Base-by-base conservation (phyloP, 2,113 vertebrate species). In the Sinocyclocheilus anshuiensis region DNA sequence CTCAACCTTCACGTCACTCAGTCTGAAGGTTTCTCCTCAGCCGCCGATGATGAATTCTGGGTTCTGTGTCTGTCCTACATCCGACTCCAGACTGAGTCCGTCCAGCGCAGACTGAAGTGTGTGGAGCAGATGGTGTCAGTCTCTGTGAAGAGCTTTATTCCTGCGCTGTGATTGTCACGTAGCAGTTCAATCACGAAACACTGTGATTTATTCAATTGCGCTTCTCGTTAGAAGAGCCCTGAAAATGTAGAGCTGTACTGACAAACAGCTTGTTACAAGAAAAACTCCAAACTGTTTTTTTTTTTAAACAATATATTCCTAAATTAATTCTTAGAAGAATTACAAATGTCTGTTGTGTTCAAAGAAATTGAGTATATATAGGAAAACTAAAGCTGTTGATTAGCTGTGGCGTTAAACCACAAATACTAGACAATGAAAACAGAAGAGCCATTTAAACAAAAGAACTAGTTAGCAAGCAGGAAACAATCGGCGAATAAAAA, bases 111-210 rank as follows among this genome's bases (percentile, higher is more conserved):
- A 76, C n/a, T 26, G 39, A 48, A 72, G 72, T 76, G 72, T 76
- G 72, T 48, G n/a, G 36, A 48, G 71, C 36, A 74, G 71, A 74
- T 74, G 71, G 71, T n/a, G 71, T 42, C 29, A 9, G 69, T 39
- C 33, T 72, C 69, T 39, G 69, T 76, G 22, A 48, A 24, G n/a
- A 55, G 48, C 48, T 63, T 53, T 61, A 75, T 81, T 48, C 76
- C 67, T 82, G 74, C 12, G 78, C 55, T 55, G 42, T 55, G 50
- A 36, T 57, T 20, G 48, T 77, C 67, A 57, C 11, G 48, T 65
- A 74, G 42, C 16, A 24, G 11, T 59, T 22, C 69, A 75, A 65
- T 45, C 36, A 72, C 24, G 10, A 72, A 22, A 36, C 33, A 22
- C 33, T 39, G 16, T 61, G 57, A 39, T 22, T 39, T 22, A 39